A percentile compares a stretch with the other conserved stretches of the same genome.
Conservation (phyloP, 2,113 vertebrate genomes). For the Camelus dromedarius region DNA sequence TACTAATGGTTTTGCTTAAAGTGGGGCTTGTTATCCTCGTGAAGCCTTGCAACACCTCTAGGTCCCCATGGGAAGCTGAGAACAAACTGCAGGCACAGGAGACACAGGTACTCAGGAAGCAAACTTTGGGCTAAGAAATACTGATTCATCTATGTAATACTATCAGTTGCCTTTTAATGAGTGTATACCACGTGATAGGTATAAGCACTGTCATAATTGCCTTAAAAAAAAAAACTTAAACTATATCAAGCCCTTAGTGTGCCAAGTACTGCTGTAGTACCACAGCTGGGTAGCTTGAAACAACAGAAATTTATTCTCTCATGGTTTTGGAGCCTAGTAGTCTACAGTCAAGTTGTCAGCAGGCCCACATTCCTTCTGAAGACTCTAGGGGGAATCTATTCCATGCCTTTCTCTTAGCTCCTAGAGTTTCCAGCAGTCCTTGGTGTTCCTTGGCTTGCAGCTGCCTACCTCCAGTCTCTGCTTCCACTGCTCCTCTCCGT, state of each 20-base stretch:
- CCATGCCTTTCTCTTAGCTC: neutral
- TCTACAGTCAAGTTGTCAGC: neutral
- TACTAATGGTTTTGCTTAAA: constrained; percentile 21
- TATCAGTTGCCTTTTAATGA: constrained; percentile 15
- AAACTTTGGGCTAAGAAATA: constrained; percentile 26
- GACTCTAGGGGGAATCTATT: neutral
- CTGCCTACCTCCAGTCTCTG: neutral
- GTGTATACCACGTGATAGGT: neutral
- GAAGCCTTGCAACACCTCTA: neutral
- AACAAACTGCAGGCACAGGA: neutral
- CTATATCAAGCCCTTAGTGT: neutral
- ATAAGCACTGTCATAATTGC: neutral
- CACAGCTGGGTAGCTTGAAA: neutral
- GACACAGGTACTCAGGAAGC: neutral
- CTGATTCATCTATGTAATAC: neutral
- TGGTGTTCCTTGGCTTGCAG: neutral
- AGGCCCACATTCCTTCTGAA: neutral
- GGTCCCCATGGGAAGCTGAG: neutral
- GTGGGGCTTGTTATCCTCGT: neutral
- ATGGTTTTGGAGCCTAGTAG: neutral
- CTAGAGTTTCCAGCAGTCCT: neutral
- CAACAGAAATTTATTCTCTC: neutral
- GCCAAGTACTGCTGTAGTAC: neutral
- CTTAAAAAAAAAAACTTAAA: constrained; percentile 17
- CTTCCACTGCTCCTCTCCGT: neutral